phyloP scores from a whole-genome alignment of 2,113 vertebrate genomes.

The Trichechus manatus region DNA sequence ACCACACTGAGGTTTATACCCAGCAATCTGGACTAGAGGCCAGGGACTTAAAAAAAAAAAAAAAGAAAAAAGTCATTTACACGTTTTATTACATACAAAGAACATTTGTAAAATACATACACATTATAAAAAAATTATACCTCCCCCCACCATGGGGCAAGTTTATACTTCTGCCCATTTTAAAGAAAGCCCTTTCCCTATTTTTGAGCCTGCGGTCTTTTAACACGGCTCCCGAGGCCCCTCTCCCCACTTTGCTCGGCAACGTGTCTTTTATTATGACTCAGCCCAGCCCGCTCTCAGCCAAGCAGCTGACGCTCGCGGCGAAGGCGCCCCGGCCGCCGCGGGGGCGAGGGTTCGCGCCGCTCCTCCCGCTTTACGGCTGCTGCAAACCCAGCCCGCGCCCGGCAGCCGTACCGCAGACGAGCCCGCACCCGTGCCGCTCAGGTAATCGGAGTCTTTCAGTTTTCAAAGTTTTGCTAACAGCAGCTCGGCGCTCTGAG shows the following conservation, averaged over 20 bases:
- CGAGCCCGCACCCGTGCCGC: slow-evolving; percentile 66
- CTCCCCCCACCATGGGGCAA: neutral
- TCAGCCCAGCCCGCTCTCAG: slow-evolving; percentile 31
- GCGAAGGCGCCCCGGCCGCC: neutral
- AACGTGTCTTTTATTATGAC: slow-evolving; percentile 54
- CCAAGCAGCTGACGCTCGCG: slow-evolving; percentile 46
- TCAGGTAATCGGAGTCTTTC: slow-evolving; percentile 78
- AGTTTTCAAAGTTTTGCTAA: slow-evolving; percentile 37
- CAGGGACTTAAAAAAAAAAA: no score
- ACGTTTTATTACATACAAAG: neutral
- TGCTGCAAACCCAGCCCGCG: slow-evolving; percentile 83
- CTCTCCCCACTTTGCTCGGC: neutral
- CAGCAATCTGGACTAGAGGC: neutral
- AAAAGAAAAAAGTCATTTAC: neutral
- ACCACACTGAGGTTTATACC: neutral
- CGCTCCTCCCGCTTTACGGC: slow-evolving; percentile 84
- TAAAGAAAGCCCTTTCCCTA: neutral
- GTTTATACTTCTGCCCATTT: neutral
- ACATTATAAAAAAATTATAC: neutral
- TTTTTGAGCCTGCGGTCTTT: neutral
- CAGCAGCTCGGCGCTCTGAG: neutral
- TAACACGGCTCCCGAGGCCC: neutral
- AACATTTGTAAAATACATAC: neutral
- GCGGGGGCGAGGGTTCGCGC: slow-evolving; percentile 57
- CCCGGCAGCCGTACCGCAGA: slow-evolving; percentile 80